Percentiles rank a stretch among this genome's conserved stretches.
Conservation (phyloP, 2,113 vertebrate genomes). For the Astur gentilis region DNA sequence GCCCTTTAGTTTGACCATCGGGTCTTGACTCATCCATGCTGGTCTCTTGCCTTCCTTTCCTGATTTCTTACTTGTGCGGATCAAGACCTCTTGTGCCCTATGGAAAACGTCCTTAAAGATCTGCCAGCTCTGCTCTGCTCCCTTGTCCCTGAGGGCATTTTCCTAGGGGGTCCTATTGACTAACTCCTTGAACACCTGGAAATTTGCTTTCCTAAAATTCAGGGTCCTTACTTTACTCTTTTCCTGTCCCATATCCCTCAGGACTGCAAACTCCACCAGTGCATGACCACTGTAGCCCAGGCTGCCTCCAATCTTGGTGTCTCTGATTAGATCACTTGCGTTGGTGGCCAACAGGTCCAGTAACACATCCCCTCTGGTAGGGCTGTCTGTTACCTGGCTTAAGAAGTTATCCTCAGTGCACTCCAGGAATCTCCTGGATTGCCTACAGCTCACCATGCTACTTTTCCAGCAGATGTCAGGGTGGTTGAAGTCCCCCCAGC, state of each 20-base stretch:
- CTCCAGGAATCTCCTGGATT: neutral
- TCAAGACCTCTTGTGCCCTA: neutral
- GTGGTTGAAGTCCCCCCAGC: neutral
- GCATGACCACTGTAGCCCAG: neutral
- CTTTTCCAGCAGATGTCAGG: neutral
- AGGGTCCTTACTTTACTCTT: no score
- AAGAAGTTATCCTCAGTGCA: neutral
- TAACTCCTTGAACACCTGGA: neutral
- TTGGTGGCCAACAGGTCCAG: neutral
- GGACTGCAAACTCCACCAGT: no score
- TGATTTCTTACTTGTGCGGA: no score
- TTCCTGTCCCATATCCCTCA: neutral
- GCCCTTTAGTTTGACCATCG: no score
- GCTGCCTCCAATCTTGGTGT: no score
- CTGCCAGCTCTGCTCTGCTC: neutral
- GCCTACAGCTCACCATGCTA: rapidly evolving
- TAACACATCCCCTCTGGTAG: neutral
- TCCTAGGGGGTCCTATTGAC: neutral
- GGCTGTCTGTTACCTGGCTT: neutral
- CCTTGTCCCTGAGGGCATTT: neutral
- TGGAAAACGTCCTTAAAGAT: no score
- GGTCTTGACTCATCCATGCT: no score
- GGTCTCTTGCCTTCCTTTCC: no score
- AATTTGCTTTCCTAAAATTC: neutral
- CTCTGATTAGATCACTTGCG: no score